Evolutionary conservation across 2,113 vertebrate species (phyloP), one percentile per base, ranked within the genome.

Genomic region (Promerops cafer): DNA sequence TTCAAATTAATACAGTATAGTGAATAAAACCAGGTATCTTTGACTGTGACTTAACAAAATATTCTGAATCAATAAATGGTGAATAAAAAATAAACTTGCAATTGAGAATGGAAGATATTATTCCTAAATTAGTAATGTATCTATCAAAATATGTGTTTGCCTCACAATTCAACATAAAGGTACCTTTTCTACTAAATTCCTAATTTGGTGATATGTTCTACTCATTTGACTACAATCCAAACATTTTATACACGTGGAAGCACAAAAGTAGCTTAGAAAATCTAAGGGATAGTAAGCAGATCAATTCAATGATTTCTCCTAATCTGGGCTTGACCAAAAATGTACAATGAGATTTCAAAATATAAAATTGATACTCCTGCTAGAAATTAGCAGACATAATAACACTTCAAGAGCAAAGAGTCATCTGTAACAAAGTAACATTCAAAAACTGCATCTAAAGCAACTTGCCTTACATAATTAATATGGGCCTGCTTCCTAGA

Each of bases 251-350:
- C 31, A 93, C 45, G 16, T 8, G 31, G 53, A 93, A 90, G 39
- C 4, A 16, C 77, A 91, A 78, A 93, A 95, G 64, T 39, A 89
- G 19, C 72, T 97, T 94, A 96, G 47, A 83, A 82, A 90, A 95
- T 42, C 83, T 66, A 45, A 59, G n/a, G 27, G 26, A 60, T 23
- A 71, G 8, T 47, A 97, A 96, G 59, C 59, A 97, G 94, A 96
- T 89, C 70, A 95, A 30, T 53, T 93, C 80, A 89, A 95, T 95
- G 83, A 87, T 87, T 94, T 49, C 18, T 68, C 40, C 74, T 94
- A 63, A 80, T 53, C 66, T 86, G 50, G 85, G 45, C 60, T 81
- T 68, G 71, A 40, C 26, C 45, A 68, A 66, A 76, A 84, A 61
- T 0, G 1, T 65, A 69, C 23, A 56, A 44, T n/a, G 13, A 74